Evolutionary conservation across 2,797 vertebrate species (phyloP).

Genomic region (Coregonus suidteri): DNA sequence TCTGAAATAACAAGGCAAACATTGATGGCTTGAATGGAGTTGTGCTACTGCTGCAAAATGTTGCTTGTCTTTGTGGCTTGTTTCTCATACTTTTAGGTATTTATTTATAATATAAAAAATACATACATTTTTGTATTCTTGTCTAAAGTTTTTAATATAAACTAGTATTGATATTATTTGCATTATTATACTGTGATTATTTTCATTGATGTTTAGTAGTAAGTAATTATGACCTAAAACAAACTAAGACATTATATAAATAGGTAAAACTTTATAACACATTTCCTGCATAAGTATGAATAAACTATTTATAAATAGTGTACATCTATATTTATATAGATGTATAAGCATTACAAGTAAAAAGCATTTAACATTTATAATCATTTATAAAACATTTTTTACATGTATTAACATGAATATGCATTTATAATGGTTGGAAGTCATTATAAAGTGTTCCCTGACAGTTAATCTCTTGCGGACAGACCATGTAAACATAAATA

Average conservation of each 20-base stretch:
- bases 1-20: constrained; percentile 28
- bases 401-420: background rate
- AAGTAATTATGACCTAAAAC: background rate
- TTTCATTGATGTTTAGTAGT: background rate
- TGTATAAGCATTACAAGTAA: background rate
- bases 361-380: background rate
- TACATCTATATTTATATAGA: background rate
- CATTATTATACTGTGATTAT: background rate
- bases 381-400: too few species aligned
- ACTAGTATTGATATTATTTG: background rate
- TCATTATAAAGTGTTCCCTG: background rate
- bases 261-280: too few species aligned
- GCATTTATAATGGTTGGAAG: background rate
- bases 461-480: background rate
- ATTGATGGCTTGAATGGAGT: constrained; percentile 36
- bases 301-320: background rate
- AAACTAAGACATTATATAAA: background rate
- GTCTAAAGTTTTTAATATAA: background rate
- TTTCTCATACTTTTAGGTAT: constrained; percentile 62
- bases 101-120: constrained; percentile 74
- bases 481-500: background rate
- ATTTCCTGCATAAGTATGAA: too few species aligned
- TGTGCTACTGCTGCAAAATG: constrained; percentile 31
- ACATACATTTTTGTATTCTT: constrained; percentile 40
- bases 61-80: constrained; percentile 48